Evolutionary conservation across 2,113 vertebrate genomes (phyloP).

Genomic region (Orthonyx spaldingii): DNA sequence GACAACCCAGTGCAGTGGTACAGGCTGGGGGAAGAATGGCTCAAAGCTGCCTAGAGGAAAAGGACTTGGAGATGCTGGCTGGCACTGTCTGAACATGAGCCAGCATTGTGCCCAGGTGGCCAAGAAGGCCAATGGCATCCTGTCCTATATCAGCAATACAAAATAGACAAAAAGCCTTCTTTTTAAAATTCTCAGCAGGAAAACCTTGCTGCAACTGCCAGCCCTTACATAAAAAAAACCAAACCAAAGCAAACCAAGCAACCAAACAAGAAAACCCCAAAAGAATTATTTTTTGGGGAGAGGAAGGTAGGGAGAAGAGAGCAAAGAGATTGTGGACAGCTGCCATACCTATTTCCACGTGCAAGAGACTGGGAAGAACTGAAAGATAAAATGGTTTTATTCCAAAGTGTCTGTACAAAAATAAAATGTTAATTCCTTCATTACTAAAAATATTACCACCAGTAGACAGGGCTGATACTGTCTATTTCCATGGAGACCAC

Average conservation of each 20-base stretch:
- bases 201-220: background rate
- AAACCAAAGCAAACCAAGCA: background rate
- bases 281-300: background rate
- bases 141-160: background rate
- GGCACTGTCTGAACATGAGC: background rate
- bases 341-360: background rate
- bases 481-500: slow-evolving; percentile 1
- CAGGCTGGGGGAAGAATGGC: background rate
- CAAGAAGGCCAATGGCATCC: too few relatives aligned
- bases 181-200: background rate
- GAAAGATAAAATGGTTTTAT: background rate
- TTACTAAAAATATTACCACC: background rate
- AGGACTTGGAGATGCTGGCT: too few relatives aligned
- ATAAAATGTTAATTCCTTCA: background rate
- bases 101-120: too few relatives aligned
- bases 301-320: background rate
- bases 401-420: background rate
- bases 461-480: background rate
- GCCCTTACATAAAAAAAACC: background rate
- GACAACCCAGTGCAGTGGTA: background rate
- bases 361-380: background rate
- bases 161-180: background rate
- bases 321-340: background rate
- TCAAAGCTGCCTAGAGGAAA: background rate
- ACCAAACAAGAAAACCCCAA: background rate